These are phyloP conservation scores for Melanostoma mellinum DNA, from an alignment of 2,888 invertebrate genomes.

Conservation along the genomic window DNA sequence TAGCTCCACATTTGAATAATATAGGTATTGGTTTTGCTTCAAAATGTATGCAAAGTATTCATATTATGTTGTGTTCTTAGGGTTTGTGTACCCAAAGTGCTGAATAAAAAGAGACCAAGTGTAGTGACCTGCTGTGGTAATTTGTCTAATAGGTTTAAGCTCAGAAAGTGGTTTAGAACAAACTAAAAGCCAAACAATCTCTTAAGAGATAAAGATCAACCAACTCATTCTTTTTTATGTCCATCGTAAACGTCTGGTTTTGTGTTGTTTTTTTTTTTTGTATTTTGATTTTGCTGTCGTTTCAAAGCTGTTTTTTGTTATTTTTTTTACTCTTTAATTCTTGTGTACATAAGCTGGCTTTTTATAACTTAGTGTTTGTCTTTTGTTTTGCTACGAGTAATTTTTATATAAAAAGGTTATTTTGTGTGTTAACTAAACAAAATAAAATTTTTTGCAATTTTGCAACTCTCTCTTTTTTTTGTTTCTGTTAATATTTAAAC, in stretches of 20 bases:
- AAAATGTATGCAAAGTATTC: too few relatives aligned
- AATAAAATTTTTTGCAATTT: constrained; percentile 24
- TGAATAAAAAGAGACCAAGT: too few relatives aligned
- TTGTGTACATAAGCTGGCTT: constrained; percentile 31
- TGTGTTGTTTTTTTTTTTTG: constrained; percentile 22
- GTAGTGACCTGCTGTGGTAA: too few relatives aligned
- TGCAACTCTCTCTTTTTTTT: constrained; percentile 71
- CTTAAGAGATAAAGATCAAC: too few relatives aligned
- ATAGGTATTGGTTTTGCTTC: too few relatives aligned
- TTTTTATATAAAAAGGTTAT: constrained; percentile 23
- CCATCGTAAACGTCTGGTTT: neutral
- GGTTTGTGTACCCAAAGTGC: too few relatives aligned
- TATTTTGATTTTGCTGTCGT: constrained; percentile 52
- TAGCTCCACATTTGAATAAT: too few relatives aligned
- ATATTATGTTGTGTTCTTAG: too few relatives aligned
- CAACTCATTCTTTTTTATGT: constrained; percentile 9
- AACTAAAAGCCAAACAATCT: too few relatives aligned
- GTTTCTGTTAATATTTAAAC: constrained; percentile 67
- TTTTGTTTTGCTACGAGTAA: constrained; percentile 48
- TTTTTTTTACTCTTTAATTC: constrained; percentile 31
- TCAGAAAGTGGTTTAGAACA: too few relatives aligned
- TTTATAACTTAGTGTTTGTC: constrained; percentile 25
- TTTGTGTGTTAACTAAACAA: constrained; percentile 28
- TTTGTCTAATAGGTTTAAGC: too few relatives aligned
- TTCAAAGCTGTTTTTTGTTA: constrained; percentile 30